These are phyloP conservation scores for Tenthredo livida DNA, from an alignment of 2,888 invertebrate species.

Conservation along the genomic window DNA sequence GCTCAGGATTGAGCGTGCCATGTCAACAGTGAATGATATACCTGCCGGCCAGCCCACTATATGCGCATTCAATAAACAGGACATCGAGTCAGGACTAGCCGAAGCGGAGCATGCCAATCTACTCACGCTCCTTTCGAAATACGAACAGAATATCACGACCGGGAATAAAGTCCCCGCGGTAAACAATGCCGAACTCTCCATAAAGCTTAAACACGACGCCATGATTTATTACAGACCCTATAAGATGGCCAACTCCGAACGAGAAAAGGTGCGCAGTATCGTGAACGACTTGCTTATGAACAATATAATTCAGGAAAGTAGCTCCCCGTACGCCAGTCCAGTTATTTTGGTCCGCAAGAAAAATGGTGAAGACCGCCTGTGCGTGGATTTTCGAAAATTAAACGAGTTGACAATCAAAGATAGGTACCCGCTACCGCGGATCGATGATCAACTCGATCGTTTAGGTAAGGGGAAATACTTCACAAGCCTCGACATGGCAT, in stretches of 20 bases:
- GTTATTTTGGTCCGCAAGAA: conserved; percentile 55
- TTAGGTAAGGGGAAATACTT: conserved; percentile 60
- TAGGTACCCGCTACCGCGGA: conserved; percentile 61
- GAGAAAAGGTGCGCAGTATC: conserved; percentile 31
- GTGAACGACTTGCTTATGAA: conserved; percentile 43
- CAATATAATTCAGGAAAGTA: conserved; percentile 52
- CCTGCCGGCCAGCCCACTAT: background rate
- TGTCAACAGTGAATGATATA: background rate
- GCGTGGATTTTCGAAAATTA: conserved; percentile 58
- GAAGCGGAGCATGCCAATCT: background rate
- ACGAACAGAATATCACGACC: conserved; percentile 8
- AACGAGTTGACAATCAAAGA: conserved; percentile 63
- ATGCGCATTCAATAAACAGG: background rate
- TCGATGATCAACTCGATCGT: conserved; percentile 61
- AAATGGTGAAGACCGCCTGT: conserved; percentile 41
- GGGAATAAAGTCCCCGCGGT: conserved; percentile 11
- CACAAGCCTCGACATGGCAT: conserved; percentile 63
- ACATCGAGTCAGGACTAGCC: conserved; percentile 18
- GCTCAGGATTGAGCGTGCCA: background rate
- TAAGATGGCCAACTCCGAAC: conserved; percentile 3
- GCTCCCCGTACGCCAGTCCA: conserved; percentile 54
- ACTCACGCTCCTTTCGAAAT: background rate
- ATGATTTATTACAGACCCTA: conserved; percentile 33
- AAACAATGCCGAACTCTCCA: conserved; percentile 18
- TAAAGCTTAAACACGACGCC: conserved; percentile 11